phyloP scores from a whole-genome alignment of 2,888 invertebrate species.

The Eudemis profundana region DNA sequence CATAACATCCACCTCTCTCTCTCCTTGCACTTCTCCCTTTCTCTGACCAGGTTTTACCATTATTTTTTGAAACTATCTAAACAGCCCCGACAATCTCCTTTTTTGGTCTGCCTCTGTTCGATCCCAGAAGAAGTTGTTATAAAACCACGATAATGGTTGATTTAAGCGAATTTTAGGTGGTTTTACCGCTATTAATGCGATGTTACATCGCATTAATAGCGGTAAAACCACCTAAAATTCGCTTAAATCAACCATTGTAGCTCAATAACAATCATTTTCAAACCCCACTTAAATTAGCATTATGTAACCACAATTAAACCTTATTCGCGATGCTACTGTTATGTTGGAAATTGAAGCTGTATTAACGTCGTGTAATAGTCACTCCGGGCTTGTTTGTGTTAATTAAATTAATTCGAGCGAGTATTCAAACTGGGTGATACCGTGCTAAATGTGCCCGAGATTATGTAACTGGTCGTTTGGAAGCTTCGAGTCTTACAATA shows the following conservation, averaged over 20 bases:
- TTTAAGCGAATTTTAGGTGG: no score
- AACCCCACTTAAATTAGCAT: constrained; percentile 1
- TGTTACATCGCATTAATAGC: not conserved
- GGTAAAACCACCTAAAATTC: not conserved
- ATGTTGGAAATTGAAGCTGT: constrained; percentile 7
- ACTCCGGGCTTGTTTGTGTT: constrained; percentile 6
- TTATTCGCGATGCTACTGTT: constrained; percentile 4
- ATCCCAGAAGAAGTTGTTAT: no score
- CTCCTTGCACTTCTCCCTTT: no score
- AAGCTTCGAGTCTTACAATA: not conserved
- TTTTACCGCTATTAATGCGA: no score
- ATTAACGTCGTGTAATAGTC: constrained; percentile 26
- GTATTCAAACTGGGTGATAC: constrained; percentile 5
- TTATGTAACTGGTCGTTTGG: not conserved
- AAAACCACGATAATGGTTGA: no score
- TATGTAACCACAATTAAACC: constrained; percentile 8
- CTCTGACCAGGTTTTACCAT: no score
- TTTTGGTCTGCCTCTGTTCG: no score
- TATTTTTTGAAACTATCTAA: no score
- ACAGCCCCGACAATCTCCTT: no score
- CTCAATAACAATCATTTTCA: not conserved
- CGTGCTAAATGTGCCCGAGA: not conserved
- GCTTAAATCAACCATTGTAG: not conserved
- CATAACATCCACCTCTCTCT: no score
- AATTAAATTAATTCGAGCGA: constrained; percentile 16